These are phyloP conservation scores for Apogon talboti DNA, from an alignment of 2,797 vertebrate species.

Conservation along the genomic window DNA sequence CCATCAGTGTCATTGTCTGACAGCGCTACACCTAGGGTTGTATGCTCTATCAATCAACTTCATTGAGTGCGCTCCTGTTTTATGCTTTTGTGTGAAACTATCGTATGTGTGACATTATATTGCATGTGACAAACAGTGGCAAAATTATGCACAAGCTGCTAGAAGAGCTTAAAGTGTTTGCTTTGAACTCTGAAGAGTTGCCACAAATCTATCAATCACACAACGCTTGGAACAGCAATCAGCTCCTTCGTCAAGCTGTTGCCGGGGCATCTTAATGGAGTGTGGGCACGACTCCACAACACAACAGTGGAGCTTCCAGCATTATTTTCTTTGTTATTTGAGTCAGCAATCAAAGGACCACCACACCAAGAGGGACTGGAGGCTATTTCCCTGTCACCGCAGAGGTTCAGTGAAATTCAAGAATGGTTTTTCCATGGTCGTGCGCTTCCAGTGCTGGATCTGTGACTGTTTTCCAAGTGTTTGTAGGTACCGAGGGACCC, in stretches of 20 bases:
- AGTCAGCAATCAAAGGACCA: slow-evolving; percentile 62
- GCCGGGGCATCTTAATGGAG: slow-evolving; percentile 51
- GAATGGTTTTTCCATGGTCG: slow-evolving; percentile 34
- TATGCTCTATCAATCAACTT: no score
- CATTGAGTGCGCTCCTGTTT: no score
- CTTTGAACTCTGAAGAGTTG: slow-evolving; percentile 27
- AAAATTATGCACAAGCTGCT: background rate
- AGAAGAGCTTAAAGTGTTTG: background rate
- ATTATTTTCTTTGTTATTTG: slow-evolving; percentile 61
- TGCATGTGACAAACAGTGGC: background rate
- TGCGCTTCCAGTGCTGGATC: slow-evolving; percentile 30
- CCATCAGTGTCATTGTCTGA: no score
- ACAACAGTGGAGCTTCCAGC: slow-evolving; percentile 37
- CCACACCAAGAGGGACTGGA: slow-evolving; percentile 38
- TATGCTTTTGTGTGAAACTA: background rate
- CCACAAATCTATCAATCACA: slow-evolving; percentile 61
- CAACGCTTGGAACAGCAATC: slow-evolving; percentile 49
- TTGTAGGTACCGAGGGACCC: slow-evolving; percentile 45
- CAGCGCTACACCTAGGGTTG: no score
- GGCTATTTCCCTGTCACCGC: slow-evolving; percentile 50
- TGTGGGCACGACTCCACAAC: slow-evolving; percentile 13
- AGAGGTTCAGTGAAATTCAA: slow-evolving; percentile 51
- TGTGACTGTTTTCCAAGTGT: slow-evolving; percentile 53
- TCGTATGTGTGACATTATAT: background rate
- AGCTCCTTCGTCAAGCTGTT: slow-evolving; percentile 38